Evolutionary conservation across 53 echinoderm and acorn worm genomes (phyloP).

Genomic region (Patiria pectinifera): DNA sequence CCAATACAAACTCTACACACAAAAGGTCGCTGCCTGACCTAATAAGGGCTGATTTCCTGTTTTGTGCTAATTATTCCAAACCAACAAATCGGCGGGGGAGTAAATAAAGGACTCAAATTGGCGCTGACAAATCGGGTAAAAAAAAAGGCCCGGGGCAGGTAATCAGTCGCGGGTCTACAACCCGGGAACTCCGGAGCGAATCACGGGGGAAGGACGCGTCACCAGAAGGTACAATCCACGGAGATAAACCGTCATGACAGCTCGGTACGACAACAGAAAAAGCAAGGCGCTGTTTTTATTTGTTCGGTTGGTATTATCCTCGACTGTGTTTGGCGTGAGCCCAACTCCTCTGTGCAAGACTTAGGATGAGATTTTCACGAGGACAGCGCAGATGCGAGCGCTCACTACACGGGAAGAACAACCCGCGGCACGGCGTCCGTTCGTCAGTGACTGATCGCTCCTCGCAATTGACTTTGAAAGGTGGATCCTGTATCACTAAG

Average conservation of each 20-base stretch:
- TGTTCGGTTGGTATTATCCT: too few species aligned
- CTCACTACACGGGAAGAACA: not conserved
- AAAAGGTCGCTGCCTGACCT: not conserved
- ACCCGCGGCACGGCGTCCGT: not conserved
- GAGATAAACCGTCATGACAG: not conserved
- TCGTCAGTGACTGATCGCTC: constrained; percentile 7
- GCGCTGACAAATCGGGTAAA: constrained; percentile 10
- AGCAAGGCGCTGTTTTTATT: too few species aligned
- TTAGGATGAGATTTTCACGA: not conserved
- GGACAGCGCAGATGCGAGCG: not conserved
- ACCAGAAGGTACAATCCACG: not conserved
- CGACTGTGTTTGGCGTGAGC: too few species aligned
- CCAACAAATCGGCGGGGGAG: constrained; percentile 9
- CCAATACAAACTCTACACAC: not conserved
- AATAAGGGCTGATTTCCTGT: constrained; percentile 24
- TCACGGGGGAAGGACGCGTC: not conserved
- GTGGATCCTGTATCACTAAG: not conserved
- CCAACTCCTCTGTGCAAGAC: too few species aligned
- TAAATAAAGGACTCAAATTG: not conserved
- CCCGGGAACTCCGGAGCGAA: not conserved
- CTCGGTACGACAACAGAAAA: too few species aligned
- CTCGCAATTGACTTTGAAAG: constrained; percentile 18
- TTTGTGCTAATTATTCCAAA: constrained; percentile 19
- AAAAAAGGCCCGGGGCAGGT: constrained; percentile 2
- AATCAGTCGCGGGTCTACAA: not conserved